Conservation (phyloP, 2,888 invertebrate species). For the Platypus cylindrus region DNA sequence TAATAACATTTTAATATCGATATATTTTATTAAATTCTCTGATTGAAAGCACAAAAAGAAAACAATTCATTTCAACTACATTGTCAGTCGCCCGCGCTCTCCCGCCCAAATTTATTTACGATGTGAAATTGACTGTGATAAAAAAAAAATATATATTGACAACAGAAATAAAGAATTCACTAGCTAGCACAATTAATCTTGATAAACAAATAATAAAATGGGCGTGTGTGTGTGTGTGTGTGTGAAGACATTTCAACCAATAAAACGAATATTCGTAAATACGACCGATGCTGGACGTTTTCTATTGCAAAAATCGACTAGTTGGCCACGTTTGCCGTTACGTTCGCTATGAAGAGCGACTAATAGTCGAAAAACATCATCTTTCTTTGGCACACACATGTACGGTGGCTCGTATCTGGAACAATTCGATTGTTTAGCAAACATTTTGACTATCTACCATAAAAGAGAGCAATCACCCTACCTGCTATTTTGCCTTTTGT, state of each 20-base stretch:
- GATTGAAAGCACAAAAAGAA: too few relatives aligned
- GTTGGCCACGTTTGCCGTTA: constrained; percentile 39
- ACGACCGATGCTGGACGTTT: constrained; percentile 46
- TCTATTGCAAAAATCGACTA: constrained; percentile 51
- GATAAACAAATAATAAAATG: neutral
- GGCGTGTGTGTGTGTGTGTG: neutral
- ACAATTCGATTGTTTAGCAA: constrained; percentile 2
- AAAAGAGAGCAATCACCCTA: neutral
- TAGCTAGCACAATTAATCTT: too few relatives aligned
- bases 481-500: constrained; percentile 40
- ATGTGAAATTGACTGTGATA: too few relatives aligned
- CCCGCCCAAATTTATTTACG: too few relatives aligned
- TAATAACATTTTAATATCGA: too few relatives aligned
- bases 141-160: too few relatives aligned
- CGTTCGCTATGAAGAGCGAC: constrained; percentile 48
- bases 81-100: too few relatives aligned
- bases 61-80: too few relatives aligned
- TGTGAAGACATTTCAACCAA: constrained; percentile 32
- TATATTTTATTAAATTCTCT: too few relatives aligned
- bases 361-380: constrained; percentile 47
- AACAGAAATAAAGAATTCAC: too few relatives aligned
- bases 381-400: constrained; percentile 48
- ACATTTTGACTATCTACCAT: neutral
- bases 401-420: constrained; percentile 45
- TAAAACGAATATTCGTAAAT: constrained; percentile 50